phyloP scores from a whole-genome alignment of 2,888 invertebrate genomes.

The Dorcus hopei region DNA sequence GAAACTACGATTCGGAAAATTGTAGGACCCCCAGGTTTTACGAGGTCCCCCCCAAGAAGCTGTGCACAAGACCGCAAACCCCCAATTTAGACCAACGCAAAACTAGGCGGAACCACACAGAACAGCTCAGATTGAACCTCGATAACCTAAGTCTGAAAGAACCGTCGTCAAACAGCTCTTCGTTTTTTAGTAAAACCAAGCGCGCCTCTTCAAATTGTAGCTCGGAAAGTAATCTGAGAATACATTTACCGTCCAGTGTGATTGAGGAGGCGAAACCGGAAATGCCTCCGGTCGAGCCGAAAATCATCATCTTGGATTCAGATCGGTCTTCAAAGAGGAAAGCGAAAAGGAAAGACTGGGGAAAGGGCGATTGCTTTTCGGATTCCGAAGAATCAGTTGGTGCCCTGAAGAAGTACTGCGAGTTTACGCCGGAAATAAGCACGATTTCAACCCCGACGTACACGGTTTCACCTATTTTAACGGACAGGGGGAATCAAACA shows the following conservation, averaged over 20 bases:
- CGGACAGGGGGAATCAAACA: neutral
- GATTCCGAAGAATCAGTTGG: neutral
- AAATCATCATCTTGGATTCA: constrained; percentile 15
- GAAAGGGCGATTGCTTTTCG: neutral
- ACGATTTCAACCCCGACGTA: constrained; percentile 17
- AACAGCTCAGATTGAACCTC: neutral
- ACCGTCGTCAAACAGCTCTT: too few species aligned
- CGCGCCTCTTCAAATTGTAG: too few species aligned
- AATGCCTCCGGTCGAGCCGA: constrained; percentile 14
- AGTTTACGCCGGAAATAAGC: constrained; percentile 12
- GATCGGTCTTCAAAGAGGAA: constrained; percentile 1
- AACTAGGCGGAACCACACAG: neutral
- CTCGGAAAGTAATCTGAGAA: too few species aligned
- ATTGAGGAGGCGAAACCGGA: constrained; percentile 5
- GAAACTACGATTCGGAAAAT: neutral
- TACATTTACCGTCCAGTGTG: constrained; percentile 19
- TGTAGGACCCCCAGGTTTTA: constrained; percentile 8
- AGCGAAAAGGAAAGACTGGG: neutral
- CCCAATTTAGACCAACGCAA: neutral
- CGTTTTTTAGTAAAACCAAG: too few species aligned
- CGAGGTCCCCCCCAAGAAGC: constrained; percentile 15
- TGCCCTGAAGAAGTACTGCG: constrained; percentile 6
- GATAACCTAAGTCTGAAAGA: neutral
- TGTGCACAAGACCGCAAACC: constrained; percentile 6
- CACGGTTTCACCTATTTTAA: constrained; percentile 5